These are phyloP conservation scores for Drosophila subpulchrella DNA, from an alignment of 1,140 invertebrate species.

Conservation along the genomic window DNA sequence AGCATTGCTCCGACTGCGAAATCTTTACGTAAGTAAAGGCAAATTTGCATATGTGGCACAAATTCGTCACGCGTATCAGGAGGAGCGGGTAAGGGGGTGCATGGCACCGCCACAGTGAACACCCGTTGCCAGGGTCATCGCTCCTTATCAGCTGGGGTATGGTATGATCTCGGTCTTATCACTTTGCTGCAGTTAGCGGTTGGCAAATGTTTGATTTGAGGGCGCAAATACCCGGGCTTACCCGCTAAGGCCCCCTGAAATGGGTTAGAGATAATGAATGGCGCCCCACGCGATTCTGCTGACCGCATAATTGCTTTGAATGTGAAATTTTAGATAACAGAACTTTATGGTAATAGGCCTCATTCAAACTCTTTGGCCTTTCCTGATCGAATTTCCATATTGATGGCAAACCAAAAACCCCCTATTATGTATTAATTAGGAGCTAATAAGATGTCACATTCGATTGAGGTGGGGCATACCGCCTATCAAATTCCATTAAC, in stretches of 20 bases:
- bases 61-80: conserved; percentile 45
- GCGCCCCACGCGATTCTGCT: neutral
- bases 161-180: conserved; percentile 35
- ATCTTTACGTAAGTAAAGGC: conserved; percentile 57
- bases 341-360: conserved; percentile 6
- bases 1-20: conserved; percentile 40
- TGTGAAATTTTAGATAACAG: conserved; percentile 8
- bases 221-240: conserved; percentile 25
- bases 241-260: neutral
- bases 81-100: neutral
- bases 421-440: conserved; percentile 43
- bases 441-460: conserved; percentile 64
- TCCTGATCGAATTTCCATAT: conserved; percentile 24
- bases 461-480: conserved; percentile 14
- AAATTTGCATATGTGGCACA: conserved; percentile 71
- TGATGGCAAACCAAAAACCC: conserved; percentile 10
- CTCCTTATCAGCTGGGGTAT: conserved; percentile 27
- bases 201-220: conserved; percentile 33
- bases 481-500: conserved; percentile 42
- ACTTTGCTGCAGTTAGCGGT: conserved; percentile 9
- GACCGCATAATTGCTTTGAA: neutral
- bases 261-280: conserved; percentile 23
- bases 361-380: conserved; percentile 17
- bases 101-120: conserved; percentile 30
- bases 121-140: conserved; percentile 36